Evolutionary conservation across 2,797 vertebrate species (phyloP).

Genomic region (Potorous gilbertii): DNA sequence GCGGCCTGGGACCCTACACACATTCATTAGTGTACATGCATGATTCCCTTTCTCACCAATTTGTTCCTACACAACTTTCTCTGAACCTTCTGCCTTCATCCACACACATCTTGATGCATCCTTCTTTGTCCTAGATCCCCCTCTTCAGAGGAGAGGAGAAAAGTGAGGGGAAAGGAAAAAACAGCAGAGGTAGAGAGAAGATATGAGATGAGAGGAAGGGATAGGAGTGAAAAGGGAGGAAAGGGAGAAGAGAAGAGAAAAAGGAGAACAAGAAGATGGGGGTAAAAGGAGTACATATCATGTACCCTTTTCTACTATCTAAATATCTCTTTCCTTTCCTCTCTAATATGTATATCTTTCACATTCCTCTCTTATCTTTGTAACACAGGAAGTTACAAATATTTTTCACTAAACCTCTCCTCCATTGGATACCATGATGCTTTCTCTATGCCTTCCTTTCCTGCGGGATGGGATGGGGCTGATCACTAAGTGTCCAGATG

Average conservation of each 20-base stretch:
- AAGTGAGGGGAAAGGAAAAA: not conserved
- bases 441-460: not conserved
- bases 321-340: not conserved
- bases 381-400: not conserved
- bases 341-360: not conserved
- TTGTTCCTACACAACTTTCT: not conserved
- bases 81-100: not conserved
- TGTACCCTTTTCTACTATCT: not conserved
- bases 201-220: not conserved
- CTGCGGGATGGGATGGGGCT: not conserved
- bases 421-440: not conserved
- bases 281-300: not conserved
- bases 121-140: not conserved
- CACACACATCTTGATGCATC: not conserved
- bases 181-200: not conserved
- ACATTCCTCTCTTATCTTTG: not conserved
- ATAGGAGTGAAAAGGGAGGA: not conserved
- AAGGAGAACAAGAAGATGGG: not conserved
- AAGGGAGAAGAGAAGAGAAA: not conserved
- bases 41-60: not conserved
- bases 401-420: not conserved
- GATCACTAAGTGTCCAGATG: not conserved
- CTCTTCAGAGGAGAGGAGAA: not conserved
- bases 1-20: not conserved
- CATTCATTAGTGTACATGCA: not conserved